Evolutionary conservation across 2,113 vertebrate species (phyloP).

Genomic region (Rhodinocichla rosea): DNA sequence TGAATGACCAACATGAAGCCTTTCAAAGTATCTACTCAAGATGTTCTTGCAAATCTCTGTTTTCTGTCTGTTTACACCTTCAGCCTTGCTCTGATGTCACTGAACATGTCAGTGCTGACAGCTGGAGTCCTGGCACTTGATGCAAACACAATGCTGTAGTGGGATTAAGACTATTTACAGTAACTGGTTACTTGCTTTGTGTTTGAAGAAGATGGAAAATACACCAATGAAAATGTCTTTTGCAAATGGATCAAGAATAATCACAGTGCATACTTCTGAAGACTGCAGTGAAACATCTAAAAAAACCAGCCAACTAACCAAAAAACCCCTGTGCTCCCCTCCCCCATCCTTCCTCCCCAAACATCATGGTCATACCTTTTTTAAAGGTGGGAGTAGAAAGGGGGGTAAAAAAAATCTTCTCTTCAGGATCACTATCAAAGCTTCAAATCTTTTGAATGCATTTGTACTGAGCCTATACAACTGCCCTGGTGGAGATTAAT

Average conservation of each 20-base stretch:
- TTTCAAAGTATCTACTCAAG: background rate
- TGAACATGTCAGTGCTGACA: background rate
- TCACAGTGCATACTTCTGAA: background rate
- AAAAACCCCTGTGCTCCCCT: fast-evolving
- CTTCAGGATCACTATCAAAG: background rate
- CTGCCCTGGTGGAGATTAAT: background rate
- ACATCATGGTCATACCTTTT: background rate
- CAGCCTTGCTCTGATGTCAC: background rate
- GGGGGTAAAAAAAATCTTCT: background rate
- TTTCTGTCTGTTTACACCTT: conserved; percentile 25
- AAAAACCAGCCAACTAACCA: background rate
- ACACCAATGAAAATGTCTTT: background rate
- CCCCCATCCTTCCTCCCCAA: background rate
- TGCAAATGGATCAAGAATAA: background rate
- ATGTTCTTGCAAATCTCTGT: background rate
- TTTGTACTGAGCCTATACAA: background rate
- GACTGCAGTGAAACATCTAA: background rate
- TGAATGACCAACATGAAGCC: background rate
- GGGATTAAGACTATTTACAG: conserved; percentile 45
- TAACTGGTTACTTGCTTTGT: conserved; percentile 2
- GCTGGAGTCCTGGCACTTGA: background rate
- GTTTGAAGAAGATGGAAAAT: background rate
- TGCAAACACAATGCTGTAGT: conserved; percentile 1
- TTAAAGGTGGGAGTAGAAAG: background rate
- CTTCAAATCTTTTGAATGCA: background rate